These are phyloP conservation scores for Flabesymbios commensalis DNA, from an alignment of 2,888 invertebrate genomes.

Conservation along the genomic window DNA sequence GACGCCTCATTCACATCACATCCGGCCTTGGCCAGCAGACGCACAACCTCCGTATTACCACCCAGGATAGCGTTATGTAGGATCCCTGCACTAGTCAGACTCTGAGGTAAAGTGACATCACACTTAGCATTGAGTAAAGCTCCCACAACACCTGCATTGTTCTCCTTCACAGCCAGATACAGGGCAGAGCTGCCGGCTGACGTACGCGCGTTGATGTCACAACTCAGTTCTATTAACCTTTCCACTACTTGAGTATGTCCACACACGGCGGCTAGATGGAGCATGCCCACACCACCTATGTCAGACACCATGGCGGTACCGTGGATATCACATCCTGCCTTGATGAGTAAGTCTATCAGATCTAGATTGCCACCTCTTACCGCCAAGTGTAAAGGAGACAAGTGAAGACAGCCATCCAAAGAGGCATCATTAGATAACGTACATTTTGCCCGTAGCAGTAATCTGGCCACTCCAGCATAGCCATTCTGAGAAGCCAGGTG, in stretches of 20 bases:
- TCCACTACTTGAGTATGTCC: slow-evolving; percentile 24
- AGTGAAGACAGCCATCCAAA: slow-evolving; percentile 23
- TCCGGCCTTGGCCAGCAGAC: slow-evolving; percentile 15
- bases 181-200: slow-evolving; percentile 28
- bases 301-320: slow-evolving; percentile 26
- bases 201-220: slow-evolving; percentile 29
- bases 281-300: slow-evolving; percentile 18
- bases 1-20: slow-evolving; percentile 20
- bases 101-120: slow-evolving; percentile 19
- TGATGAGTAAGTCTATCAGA: slow-evolving; percentile 21
- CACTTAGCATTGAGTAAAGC: slow-evolving; percentile 25
- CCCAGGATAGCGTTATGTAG: slow-evolving; percentile 31
- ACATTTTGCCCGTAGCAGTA: slow-evolving; percentile 22
- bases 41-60: slow-evolving; percentile 20
- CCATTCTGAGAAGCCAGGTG: slow-evolving; percentile 35
- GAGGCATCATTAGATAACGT: slow-evolving; percentile 13
- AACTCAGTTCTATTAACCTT: slow-evolving; percentile 22
- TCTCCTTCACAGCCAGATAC: slow-evolving; percentile 33
- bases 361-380: slow-evolving; percentile 25
- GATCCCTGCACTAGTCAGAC: slow-evolving; percentile 16
- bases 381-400: slow-evolving; percentile 32
- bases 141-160: slow-evolving; percentile 24
- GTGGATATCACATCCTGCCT: slow-evolving; percentile 15
- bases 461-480: slow-evolving; percentile 6
- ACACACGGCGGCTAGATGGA: slow-evolving; percentile 32